Base-by-base conservation (phyloP, 2,113 vertebrate species). In the Chauna torquata region DNA sequence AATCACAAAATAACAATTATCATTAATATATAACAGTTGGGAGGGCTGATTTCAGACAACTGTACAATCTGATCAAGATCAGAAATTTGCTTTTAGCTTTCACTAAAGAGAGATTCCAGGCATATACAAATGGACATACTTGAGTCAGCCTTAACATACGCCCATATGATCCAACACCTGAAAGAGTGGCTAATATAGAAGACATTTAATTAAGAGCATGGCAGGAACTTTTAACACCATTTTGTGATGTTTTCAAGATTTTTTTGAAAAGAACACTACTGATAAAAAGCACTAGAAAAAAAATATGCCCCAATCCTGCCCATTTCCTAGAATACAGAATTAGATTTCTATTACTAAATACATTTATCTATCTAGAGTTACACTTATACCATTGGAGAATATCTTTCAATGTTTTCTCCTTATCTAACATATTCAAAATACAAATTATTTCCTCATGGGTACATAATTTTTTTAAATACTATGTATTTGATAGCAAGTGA, bases 181-280 rank as follows among this genome's bases (percentile, higher is more conserved):
- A 72, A 85, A 85, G 34, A 54, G 6, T 5, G 5, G 64, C 72
- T 82, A 81, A 62, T 87, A 80, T 58, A 84, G 52, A 79, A 57
- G 42, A 68, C 23, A 76, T 78, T 82, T 88, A 68, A 96, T 91
- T 88, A 96, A 85, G 54, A 88, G 40, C 36, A 70, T 80, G 61
- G 47, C 20, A 50, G 58, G 59, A 86, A 65, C 28, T 50, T 88
- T 74, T 58, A 52, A 55, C 82, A n/a, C 28, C 57, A 32, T 68
- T 86, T 36, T 40, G 19, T 42, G 45, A 83, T 24, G 16, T 62
- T 79, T 76, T 61, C 44, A 45, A 0, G 0, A 22, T 10, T 42
- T 72, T 90, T 44, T 38, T 1, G 2, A 49, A 66, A 44, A 72
- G 20, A 85, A 66, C 34, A 12, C 4, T 32, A 40, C 42, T 25